Conservation (phyloP, 2,113 vertebrate species). For the Talpa occidentalis region DNA sequence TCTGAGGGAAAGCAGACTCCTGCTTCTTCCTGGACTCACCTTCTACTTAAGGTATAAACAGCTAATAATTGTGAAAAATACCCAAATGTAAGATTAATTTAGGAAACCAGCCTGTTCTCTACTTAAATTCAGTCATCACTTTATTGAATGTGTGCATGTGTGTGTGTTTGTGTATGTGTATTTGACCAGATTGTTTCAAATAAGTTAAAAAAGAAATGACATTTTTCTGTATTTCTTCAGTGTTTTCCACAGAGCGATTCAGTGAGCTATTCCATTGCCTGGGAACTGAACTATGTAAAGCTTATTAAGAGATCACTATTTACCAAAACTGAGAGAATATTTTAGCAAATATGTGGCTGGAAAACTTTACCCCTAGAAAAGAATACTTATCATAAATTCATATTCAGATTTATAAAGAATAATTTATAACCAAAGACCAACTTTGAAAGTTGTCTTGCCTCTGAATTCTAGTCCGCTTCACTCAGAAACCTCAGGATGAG, state of each 20-base stretch:
- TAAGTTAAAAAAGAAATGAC: constrained; percentile 21
- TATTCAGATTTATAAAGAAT: background rate
- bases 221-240: background rate
- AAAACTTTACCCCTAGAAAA: constrained; percentile 38
- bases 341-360: background rate
- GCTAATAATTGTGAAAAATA: constrained; percentile 38
- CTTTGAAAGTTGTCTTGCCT: background rate
- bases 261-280: constrained; percentile 9
- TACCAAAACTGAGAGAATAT: constrained; percentile 15
- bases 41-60: constrained; percentile 33
- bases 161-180: background rate
- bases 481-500: background rate
- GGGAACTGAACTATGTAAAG: background rate
- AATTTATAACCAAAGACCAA: background rate
- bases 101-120: background rate
- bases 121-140: background rate
- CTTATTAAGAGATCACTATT: constrained; percentile 25
- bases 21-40: background rate
- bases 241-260: background rate
- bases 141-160: background rate
- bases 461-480: background rate
- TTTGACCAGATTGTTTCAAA: background rate
- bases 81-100: constrained; percentile 27
- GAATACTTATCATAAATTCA: background rate
- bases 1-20: constrained; percentile 7